Conservation (phyloP, 1,140 invertebrate species). For the Lepidurus apus region DNA sequence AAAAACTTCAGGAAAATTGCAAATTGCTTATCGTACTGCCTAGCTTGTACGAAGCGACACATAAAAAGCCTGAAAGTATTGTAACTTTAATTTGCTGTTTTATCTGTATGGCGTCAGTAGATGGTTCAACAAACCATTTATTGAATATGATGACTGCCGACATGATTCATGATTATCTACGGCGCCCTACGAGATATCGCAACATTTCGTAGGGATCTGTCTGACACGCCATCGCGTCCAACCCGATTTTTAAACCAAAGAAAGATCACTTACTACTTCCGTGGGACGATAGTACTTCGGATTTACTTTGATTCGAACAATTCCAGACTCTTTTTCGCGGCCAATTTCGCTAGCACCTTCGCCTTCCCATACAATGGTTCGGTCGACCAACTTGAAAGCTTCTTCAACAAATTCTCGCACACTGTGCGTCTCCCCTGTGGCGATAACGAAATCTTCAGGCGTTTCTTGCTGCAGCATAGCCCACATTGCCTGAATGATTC, state of each 20-base stretch:
- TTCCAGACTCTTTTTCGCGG: slow-evolving; percentile 69
- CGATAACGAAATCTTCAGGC: slow-evolving; percentile 96
- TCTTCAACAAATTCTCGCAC: slow-evolving; percentile 94
- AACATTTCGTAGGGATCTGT: not conserved
- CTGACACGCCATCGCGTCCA: not conserved
- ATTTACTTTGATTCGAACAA: slow-evolving; percentile 84
- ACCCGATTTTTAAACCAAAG: not conserved
- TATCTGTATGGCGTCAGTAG: not conserved
- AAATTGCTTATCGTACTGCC: too few relatives aligned
- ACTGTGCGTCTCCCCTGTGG: slow-evolving; percentile 90
- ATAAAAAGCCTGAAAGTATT: not conserved
- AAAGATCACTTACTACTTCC: slow-evolving; percentile 76
- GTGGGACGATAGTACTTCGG: slow-evolving; percentile 94
- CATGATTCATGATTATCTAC: not conserved
- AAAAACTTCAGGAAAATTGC: too few relatives aligned
- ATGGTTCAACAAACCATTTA: slow-evolving; percentile 22
- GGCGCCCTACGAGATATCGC: not conserved
- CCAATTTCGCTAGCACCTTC: slow-evolving; percentile 75
- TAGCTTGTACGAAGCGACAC: not conserved
- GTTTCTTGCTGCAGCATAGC: slow-evolving; percentile 92
- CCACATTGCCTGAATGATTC: slow-evolving; percentile 87
- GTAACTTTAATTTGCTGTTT: not conserved
- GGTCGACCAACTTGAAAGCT: slow-evolving; percentile 74
- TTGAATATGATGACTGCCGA: slow-evolving; percentile 16
- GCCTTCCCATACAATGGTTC: slow-evolving; percentile 77